These are phyloP conservation scores for Pipa parva DNA, from an alignment of 2,113 vertebrate species.

Conservation along the genomic window DNA sequence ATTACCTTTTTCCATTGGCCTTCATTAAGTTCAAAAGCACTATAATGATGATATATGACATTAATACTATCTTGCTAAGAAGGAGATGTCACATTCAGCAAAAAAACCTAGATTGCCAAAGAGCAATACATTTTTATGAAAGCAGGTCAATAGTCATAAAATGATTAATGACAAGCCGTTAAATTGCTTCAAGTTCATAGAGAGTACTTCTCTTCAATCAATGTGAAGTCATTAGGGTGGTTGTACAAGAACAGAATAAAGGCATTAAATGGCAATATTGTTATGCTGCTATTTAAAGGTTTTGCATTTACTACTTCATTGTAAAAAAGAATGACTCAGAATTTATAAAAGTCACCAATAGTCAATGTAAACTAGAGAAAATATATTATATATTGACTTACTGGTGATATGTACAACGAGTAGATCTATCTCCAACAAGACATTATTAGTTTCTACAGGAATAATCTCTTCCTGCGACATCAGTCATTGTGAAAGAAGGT, in stretches of 20 bases:
- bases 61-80: background rate
- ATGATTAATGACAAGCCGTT: constrained; percentile 6
- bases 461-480: too few species aligned
- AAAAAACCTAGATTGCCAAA: background rate
- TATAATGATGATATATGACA: background rate
- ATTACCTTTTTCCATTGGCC: background rate
- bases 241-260: background rate
- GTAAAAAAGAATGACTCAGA: too few species aligned
- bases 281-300: too few species aligned
- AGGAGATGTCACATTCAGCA: background rate
- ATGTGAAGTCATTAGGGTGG: background rate
- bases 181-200: constrained; percentile 1
- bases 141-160: constrained; percentile 8
- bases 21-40: background rate
- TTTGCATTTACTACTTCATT: too few species aligned
- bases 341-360: too few species aligned
- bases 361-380: too few species aligned
- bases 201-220: background rate
- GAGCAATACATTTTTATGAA: background rate
- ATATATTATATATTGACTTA: too few species aligned
- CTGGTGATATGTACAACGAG: too few species aligned
- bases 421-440: too few species aligned
- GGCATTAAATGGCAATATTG: too few species aligned
- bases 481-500: too few species aligned
- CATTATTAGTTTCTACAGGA: too few species aligned